Conservation (phyloP, 2,888 invertebrate genomes). For the Magallana nippona region DNA sequence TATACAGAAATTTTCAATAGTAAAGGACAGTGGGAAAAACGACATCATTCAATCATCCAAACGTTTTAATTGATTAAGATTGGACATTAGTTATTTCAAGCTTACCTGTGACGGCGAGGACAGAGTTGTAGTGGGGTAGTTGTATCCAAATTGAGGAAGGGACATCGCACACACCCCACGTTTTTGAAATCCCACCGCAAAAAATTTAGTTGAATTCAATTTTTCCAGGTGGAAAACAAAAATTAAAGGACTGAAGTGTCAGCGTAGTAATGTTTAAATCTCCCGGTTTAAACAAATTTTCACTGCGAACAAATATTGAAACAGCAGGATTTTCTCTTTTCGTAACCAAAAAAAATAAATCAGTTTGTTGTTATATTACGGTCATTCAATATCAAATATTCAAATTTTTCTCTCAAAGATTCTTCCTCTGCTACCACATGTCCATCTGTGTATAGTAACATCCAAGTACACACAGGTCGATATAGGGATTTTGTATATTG, state of each 20-base stretch:
- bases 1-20: background rate
- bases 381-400: background rate
- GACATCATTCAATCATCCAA: constrained; percentile 4
- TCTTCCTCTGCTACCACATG: constrained; percentile 22
- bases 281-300: background rate
- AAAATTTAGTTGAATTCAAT: background rate
- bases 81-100: background rate
- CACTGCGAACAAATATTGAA: constrained; percentile 13
- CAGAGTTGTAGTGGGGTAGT: constrained; percentile 47
- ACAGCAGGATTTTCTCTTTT: background rate
- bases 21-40: background rate
- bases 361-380: background rate
- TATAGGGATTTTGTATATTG: background rate
- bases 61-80: constrained; percentile 1
- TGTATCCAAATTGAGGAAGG: constrained; percentile 51
- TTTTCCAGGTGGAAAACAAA: constrained; percentile 8
- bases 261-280: constrained; percentile 3
- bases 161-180: constrained; percentile 48
- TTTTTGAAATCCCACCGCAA: constrained; percentile 29
- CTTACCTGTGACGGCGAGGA: constrained; percentile 51
- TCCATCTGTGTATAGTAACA: constrained; percentile 9
- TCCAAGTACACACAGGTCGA: background rate
- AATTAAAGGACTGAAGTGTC: background rate
- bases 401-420: background rate
- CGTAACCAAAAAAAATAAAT: background rate